Base-by-base conservation (phyloP, 2,113 vertebrate species). In the Anarhynchus alexandrinus region DNA sequence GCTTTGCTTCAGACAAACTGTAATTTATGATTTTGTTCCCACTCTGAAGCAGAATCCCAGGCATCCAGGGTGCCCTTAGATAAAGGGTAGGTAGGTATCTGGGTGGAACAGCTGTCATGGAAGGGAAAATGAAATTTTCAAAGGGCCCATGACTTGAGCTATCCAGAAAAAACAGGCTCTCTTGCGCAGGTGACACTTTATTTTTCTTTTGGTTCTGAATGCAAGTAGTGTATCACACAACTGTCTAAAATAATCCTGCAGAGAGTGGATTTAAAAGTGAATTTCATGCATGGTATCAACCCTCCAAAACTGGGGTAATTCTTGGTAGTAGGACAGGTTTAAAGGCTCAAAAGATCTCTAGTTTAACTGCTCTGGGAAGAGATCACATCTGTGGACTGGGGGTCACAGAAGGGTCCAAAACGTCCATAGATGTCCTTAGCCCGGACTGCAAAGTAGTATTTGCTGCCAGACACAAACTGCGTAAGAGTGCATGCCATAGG, bases 401-500 rank as follows among this genome's bases (percentile, higher is more conserved):
- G 99, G 95, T 99, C 99, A 95, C 99, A 99, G 98, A 99, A 99
- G 40, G 98, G 98, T 96, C 99, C 99, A 89, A 99, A 99, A 66
- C 99, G 99, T 72, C 99, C 99, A n/a, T 99, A 99, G 83, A 99
- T 97, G 95, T 99, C 99, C 97, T 99, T 99, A 94, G 99, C 99
- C 93, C 99, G 98, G 55, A 99, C 99, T 2, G 99, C 99, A 85
- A 99, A 99, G 97, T 99, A 99, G 93, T 99, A 99, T 52, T 99
- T 99, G 97, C 99, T 99, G 76, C 99, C 99, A 38, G 99, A 99
- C 82, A 99, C 99, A 77, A 99, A 99, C 98, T 99, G 99, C 3
- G 99, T 99, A 62, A 99, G 99, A 15, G 99, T 99, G 95, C 99
- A 99, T 32, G 99, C 99, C 99, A 99, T 99, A 13, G 99, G 99